phyloP scores from a whole-genome alignment of 1,140 invertebrate species.

The Saccostrea echinata region DNA sequence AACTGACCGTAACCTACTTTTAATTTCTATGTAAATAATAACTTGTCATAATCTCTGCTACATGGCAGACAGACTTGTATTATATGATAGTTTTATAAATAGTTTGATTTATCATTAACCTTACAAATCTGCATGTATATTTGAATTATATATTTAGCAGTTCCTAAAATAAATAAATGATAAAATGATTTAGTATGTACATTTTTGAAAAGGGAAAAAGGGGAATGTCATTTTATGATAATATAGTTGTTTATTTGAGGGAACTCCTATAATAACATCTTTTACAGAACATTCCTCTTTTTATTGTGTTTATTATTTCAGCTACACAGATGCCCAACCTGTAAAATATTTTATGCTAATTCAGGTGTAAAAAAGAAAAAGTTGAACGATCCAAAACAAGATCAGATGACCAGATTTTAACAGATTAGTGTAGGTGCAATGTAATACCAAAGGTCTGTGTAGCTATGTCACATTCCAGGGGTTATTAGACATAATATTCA shows the following conservation, averaged over 20 bases:
- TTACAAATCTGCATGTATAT: too few species aligned
- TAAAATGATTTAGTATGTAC: neutral
- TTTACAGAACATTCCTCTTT: neutral
- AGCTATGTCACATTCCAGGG: neutral
- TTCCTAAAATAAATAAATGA: neutral
- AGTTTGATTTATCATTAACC: too few species aligned
- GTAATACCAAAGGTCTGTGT: neutral
- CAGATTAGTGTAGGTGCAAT: slow-evolving; percentile 19
- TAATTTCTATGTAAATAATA: slow-evolving; percentile 23
- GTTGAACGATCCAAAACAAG: neutral
- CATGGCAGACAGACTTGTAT: too few species aligned
- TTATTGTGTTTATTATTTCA: slow-evolving; percentile 10
- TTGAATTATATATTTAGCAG: too few species aligned
- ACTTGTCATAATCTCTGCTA: too few species aligned
- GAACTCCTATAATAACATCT: neutral
- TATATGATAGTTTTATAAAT: too few species aligned
- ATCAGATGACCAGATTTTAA: slow-evolving; percentile 10
- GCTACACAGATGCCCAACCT: neutral
- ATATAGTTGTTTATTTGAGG: neutral
- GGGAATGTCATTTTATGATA: neutral
- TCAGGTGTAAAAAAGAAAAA: slow-evolving; percentile 11
- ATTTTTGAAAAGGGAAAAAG: too few species aligned
- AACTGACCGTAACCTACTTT: neutral
- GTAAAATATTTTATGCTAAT: slow-evolving; percentile 21
- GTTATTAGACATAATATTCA: neutral